Evolutionary conservation across 1,140 invertebrate species (phyloP), one percentile per base, ranked within the genome.

Genomic region (Hycleus phaleratus): DNA sequence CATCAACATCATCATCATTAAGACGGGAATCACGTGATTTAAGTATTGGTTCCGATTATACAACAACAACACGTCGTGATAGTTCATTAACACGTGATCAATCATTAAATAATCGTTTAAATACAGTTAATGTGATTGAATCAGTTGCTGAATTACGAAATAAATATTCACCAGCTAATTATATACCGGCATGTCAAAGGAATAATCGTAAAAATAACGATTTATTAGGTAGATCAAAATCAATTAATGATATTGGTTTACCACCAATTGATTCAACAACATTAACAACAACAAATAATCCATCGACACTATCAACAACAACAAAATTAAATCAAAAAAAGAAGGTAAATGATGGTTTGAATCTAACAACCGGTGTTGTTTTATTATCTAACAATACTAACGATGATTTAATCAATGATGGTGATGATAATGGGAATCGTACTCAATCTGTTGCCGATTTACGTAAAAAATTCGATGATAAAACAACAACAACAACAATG

Each of bases 161-260:
- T 53, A 82, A 82, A 62, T 85, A 84, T 63, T 84, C 81, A 0
- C 81, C 82, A 6, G 71, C 78, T 4, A 79, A 81, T 58, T 85
- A 85, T 67, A 75, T 82, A 48, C 81, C 83, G 6, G 75, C 79
- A 26, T 78, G 80, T 4, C 75, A 79, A 50, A 70, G 80, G 50
- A 72, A 7, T 32, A 32, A 32, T 32, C 79, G 60, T 12, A 67
- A 66, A 48, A 70, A 56, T 52, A 62, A 74, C 26, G 67, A 76
- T 60, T 18, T 18, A 75, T 72, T 46, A 18, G 73, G 77, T 4
- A 67, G 78, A 32, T 80, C 79, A 3, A 80, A 79, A 1, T 79
- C 77, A 24, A 79, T 77, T 2, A 80, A 78, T 58, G 79, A 79
- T 58, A 79, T 80, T 32, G 61, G 77, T 12, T 49, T 68, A 44